Base-by-base conservation (phyloP, 2,888 invertebrate genomes). In the Amphipyra berbera region DNA sequence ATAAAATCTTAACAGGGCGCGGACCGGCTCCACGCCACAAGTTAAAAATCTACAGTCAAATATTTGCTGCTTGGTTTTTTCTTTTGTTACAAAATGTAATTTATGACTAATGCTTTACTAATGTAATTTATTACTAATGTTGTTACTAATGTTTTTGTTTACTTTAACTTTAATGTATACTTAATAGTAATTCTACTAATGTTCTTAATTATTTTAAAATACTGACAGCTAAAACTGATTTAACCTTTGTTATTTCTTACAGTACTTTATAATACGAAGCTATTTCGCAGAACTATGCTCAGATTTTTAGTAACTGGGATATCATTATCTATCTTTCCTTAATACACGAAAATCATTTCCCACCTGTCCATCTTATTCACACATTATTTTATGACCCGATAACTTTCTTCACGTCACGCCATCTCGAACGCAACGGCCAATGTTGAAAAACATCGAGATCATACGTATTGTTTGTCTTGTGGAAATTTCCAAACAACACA, bases 401-500 rank as follows among this genome's bases (percentile, higher is more conserved):
- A 74, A 69, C 61, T 74, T 69, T 71, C 61, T 53, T 47, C 65
- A 66, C 73, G 73, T 79, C 76, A 72, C 61, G 55, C 14, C 60
- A 68, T 68, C 66, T 68, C 60, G 46, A 62, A 70, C 68, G 66
- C 67, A 69, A 76, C 65, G 71, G 53, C 52, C 63, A 56, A 76
- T 88, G 86, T 87, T 86, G 84, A 86, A 86, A 85, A 87, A 87
- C 82, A 81, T 66, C 68, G 68, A 76, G 79, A 79, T 81, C 74
- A 69, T 76, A 73, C 79, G 82, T 79, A 86, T 88, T 90, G 89
- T 90, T 91, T 92, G 90, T 88, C 82, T 85, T 79, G 78, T 76
- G 87, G 88, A 88, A 87, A 90, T 90, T 91, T 90, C 88, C 89
- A 92, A 92, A 91, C 91, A 91, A 88, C 48, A 41, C 41, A 27